Evolutionary conservation across 2,113 vertebrate genomes (phyloP).

Genomic region (Oxygymnocypris stewartii): DNA sequence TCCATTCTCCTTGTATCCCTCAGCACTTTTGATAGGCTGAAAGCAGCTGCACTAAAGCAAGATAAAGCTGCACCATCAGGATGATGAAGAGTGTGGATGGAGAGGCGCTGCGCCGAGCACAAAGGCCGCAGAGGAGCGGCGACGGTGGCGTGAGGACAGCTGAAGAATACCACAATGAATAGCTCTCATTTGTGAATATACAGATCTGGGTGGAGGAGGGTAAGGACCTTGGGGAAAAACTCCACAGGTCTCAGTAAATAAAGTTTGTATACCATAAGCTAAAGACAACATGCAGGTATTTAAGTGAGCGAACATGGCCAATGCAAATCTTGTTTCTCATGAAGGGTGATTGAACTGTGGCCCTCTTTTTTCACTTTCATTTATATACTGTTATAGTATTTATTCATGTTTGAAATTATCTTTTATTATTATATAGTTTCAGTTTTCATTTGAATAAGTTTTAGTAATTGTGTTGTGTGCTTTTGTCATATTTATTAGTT

Average conservation of each 20-base stretch:
- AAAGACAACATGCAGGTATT: conserved; percentile 65
- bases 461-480: no score
- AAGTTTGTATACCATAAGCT: conserved; percentile 66
- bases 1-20: conserved; percentile 73
- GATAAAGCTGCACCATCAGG: conserved; percentile 91
- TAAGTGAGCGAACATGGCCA: conserved; percentile 71
- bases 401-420: neutral
- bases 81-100: conserved; percentile 94
- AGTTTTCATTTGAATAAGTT: no score
- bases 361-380: no score
- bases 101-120: conserved; percentile 87
- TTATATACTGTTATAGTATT: neutral
- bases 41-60: conserved; percentile 90
- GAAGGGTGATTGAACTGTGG: neutral
- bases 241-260: conserved; percentile 86
- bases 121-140: conserved; percentile 86
- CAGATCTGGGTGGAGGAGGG: conserved; percentile 77
- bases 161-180: conserved; percentile 90
- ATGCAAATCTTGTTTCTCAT: conserved; percentile 68
- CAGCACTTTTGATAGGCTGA: conserved; percentile 85
- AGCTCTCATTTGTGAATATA: conserved; percentile 93
- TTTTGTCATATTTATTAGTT: no score
- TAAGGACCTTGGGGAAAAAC: conserved; percentile 73
- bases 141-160: conserved; percentile 81
- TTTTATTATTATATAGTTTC: neutral